Evolutionary conservation across 2,888 invertebrate species (phyloP).

Genomic region (Laothoe populi): DNA sequence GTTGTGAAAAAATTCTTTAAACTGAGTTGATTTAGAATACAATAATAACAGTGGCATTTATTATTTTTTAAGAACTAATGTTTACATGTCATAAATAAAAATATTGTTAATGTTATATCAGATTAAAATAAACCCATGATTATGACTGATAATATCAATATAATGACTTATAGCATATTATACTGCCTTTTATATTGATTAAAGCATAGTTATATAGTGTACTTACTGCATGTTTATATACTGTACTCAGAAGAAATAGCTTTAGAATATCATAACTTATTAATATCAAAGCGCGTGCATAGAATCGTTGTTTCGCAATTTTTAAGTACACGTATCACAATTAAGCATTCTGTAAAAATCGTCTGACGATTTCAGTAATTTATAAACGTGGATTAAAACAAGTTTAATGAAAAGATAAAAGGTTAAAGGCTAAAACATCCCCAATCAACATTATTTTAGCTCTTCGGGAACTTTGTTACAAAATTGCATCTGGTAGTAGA

Average conservation of each 20-base stretch:
- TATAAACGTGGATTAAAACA: not conserved
- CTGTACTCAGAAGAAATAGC: not conserved
- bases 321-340: not conserved
- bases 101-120: constrained; percentile 1
- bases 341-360: not conserved
- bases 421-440: constrained; percentile 50
- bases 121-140: constrained; percentile 1
- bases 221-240: not conserved
- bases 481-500: not conserved
- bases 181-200: not conserved
- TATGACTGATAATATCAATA: not conserved
- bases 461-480: not conserved
- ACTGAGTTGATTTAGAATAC: not conserved
- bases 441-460: not conserved
- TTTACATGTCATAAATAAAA: constrained; percentile 15
- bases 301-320: not conserved
- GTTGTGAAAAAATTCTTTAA: too few species aligned
- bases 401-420: constrained; percentile 43
- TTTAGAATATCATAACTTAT: not conserved
- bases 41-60: too few species aligned
- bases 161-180: not conserved
- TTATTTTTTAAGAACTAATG: not conserved
- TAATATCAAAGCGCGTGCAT: not conserved
- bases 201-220: too few species aligned
- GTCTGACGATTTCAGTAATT: not conserved